These are phyloP conservation scores for Leistus spinibarbis DNA, from an alignment of 2,888 invertebrate species.

Conservation along the genomic window DNA sequence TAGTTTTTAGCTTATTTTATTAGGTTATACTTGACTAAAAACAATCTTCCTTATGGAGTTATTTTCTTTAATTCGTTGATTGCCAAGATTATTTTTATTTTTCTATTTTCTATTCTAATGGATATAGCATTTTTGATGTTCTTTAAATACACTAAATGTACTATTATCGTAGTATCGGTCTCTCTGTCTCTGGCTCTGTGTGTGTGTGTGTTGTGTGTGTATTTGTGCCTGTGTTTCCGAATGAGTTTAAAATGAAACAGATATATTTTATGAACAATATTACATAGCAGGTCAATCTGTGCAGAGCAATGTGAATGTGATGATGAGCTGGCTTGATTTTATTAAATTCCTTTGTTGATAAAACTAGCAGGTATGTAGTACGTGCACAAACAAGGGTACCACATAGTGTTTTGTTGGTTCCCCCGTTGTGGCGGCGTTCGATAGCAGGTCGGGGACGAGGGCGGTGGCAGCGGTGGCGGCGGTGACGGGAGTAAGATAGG, in stretches of 20 bases:
- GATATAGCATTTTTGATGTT: too few relatives aligned
- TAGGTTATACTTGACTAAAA: neutral
- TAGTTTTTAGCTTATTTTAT: neutral
- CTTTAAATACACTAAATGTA: too few relatives aligned
- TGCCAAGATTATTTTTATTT: too few relatives aligned
- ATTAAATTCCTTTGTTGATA: conserved; percentile 20
- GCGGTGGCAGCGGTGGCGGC: neutral
- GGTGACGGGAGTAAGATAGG: neutral
- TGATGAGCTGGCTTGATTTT: conserved; percentile 13
- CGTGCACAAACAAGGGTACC: neutral
- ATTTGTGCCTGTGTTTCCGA: too few relatives aligned
- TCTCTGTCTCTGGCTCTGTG: too few relatives aligned
- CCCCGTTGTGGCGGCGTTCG: neutral
- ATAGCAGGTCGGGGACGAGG: neutral
- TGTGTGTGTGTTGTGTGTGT: too few relatives aligned
- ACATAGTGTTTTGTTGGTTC: neutral
- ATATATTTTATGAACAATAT: too few relatives aligned
- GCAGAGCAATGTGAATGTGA: too few relatives aligned
- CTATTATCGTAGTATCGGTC: too few relatives aligned
- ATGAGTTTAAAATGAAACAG: too few relatives aligned
- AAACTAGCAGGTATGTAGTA: neutral
- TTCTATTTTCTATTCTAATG: too few relatives aligned
- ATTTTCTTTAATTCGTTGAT: neutral
- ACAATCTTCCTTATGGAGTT: neutral
- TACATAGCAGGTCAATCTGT: too few relatives aligned